Evolutionary conservation across 37 sponge, comb jelly and placozoan genomes (phyloP).

Genomic region (Diacarnus erythraeanus): DNA sequence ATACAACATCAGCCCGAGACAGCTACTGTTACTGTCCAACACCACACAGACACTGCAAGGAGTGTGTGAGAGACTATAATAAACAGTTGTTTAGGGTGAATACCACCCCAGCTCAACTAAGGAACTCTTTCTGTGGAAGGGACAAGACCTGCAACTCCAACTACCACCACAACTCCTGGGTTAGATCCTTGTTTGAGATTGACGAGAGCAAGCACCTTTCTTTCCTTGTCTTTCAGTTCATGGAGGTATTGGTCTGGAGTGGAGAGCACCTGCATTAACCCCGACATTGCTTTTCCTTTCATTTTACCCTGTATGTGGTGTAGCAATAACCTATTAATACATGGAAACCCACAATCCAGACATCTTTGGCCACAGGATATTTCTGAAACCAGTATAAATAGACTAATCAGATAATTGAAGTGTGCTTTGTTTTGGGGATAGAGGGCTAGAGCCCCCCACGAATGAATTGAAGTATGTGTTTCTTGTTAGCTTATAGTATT

Average conservation of each 20-base stretch:
- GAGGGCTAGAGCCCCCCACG: too few relatives aligned
- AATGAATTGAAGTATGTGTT: too few relatives aligned
- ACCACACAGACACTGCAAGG: slow-evolving; percentile 50
- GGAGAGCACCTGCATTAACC: slow-evolving; percentile 3
- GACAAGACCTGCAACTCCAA: slow-evolving; percentile 40
- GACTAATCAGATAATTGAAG: too few relatives aligned
- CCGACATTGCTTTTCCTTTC: slow-evolving; percentile 55
- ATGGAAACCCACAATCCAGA: too few relatives aligned
- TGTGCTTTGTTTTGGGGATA: too few relatives aligned
- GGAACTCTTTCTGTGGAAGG: slow-evolving; percentile 43
- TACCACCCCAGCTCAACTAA: slow-evolving; percentile 20
- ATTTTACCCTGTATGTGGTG: slow-evolving; percentile 80
- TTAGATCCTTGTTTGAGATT: slow-evolving; percentile 20
- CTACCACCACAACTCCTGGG: slow-evolving; percentile 7
- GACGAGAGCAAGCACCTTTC: neutral
- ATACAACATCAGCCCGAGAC: slow-evolving; percentile 60
- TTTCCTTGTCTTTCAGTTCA: neutral
- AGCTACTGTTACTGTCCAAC: slow-evolving; percentile 34
- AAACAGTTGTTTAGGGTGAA: too few relatives aligned
- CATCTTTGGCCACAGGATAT: too few relatives aligned
- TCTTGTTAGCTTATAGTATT: too few relatives aligned
- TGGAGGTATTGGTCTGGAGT: neutral
- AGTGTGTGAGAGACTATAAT: too few relatives aligned
- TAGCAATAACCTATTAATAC: too few relatives aligned
- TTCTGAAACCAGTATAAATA: too few relatives aligned